These are phyloP conservation scores for Aptenodytes forsteri DNA, from an alignment of 2,113 vertebrate species.

Conservation along the genomic window DNA sequence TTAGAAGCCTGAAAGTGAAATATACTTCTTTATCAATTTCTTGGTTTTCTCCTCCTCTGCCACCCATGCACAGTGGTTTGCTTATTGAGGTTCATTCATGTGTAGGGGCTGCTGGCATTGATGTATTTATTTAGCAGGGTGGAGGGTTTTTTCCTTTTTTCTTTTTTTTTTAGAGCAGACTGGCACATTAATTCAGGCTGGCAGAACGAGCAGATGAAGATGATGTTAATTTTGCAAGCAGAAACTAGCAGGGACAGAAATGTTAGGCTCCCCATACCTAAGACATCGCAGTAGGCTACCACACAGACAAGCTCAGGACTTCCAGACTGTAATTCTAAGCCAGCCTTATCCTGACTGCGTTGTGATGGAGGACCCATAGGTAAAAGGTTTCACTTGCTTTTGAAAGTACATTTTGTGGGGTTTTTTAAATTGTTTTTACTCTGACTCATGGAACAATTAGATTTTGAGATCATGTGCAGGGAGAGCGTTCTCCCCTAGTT, in stretches of 20 bases:
- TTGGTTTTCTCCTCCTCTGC: conserved; percentile 38
- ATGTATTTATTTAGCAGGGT: conserved; percentile 36
- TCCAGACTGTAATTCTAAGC: neutral
- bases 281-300: neutral
- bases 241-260: neutral
- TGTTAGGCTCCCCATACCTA: neutral
- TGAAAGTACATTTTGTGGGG: neutral
- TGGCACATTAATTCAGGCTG: conserved; percentile 20
- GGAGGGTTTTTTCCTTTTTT: neutral
- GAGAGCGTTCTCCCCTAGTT: neutral
- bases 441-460: neutral
- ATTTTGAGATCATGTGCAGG: neutral
- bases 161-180: neutral
- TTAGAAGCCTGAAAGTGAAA: conserved; percentile 25
- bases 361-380: neutral
- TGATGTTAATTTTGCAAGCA: conserved; percentile 5
- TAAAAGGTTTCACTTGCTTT: neutral
- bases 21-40: conserved; percentile 42
- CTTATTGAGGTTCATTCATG: conserved; percentile 54
- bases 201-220: neutral
- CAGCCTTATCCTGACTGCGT: neutral
- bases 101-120: conserved; percentile 50
- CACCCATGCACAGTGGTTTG: conserved; percentile 27
- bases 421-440: neutral
- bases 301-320: neutral